phyloP scores from a whole-genome alignment of 92 coral and sea anemone genomes.

The Umimayanthus chanpuru region DNA sequence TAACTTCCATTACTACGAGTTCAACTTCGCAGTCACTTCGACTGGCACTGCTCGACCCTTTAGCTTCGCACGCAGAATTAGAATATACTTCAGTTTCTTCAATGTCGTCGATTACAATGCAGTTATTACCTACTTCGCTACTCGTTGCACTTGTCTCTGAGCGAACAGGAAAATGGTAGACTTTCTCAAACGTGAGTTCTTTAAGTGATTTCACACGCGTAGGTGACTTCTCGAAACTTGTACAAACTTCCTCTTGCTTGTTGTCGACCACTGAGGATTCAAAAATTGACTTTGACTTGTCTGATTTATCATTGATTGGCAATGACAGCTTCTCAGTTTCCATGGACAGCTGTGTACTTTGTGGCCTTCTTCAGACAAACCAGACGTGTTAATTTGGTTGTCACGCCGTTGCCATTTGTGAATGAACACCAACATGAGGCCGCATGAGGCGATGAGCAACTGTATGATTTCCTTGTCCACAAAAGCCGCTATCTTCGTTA shows the following conservation, averaged over 20 bases:
- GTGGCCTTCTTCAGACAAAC: not conserved
- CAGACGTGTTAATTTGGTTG: not conserved
- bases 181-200: constrained; percentile 17
- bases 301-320: not conserved
- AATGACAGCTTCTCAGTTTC: constrained; percentile 13
- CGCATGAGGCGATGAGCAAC: not conserved
- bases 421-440: not conserved
- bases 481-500: not conserved
- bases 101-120: not conserved
- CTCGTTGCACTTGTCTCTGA: not conserved
- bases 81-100: not conserved
- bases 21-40: not conserved
- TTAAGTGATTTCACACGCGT: constrained; percentile 12
- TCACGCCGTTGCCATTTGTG: not conserved
- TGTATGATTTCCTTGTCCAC: not conserved
- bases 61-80: not conserved
- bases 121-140: not conserved
- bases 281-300: not conserved
- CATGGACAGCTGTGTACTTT: not conserved
- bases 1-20: not conserved
- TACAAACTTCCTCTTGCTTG: not conserved
- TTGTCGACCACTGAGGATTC: not conserved
- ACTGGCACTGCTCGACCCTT: not conserved
- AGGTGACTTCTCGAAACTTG: not conserved
- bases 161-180: not conserved